phyloP scores from a whole-genome alignment of 2,888 invertebrate genomes.

The Torymus tubicola region DNA sequence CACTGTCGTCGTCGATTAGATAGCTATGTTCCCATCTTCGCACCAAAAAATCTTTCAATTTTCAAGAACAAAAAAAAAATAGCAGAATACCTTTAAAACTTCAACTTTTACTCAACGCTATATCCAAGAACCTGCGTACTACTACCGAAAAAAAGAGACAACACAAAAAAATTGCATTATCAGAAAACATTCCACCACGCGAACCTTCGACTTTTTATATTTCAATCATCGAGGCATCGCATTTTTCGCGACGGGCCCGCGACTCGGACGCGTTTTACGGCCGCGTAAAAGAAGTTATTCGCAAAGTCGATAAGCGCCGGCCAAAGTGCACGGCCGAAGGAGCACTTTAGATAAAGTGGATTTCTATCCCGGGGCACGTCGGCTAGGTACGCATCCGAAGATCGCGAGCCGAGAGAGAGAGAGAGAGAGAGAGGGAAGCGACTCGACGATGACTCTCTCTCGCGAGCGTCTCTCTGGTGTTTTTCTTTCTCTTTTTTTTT shows the following conservation, averaged over 20 bases:
- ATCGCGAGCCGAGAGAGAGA: no score
- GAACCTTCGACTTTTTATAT: background rate
- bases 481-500: constrained; percentile 17
- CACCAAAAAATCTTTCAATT: background rate
- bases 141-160: no score
- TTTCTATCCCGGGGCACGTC: constrained; percentile 47
- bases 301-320: constrained; percentile 64
- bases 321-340: constrained; percentile 63
- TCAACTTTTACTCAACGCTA: constrained; percentile 10
- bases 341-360: constrained; percentile 68
- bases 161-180: no score
- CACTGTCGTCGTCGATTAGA: constrained; percentile 59
- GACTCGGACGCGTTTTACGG: constrained; percentile 59
- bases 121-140: background rate
- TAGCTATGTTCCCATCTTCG: constrained; percentile 62
- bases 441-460: constrained; percentile 39
- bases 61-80: background rate
- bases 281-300: constrained; percentile 62
- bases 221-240: constrained; percentile 6
- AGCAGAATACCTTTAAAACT: background rate
- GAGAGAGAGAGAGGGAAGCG: constrained; percentile 1
- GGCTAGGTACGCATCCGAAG: no score
- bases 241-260: constrained; percentile 47
- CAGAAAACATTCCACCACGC: no score
- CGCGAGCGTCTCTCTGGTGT: background rate